Evolutionary conservation across 2,797 vertebrate genomes (phyloP).

Genomic region (Microchirus variegatus): DNA sequence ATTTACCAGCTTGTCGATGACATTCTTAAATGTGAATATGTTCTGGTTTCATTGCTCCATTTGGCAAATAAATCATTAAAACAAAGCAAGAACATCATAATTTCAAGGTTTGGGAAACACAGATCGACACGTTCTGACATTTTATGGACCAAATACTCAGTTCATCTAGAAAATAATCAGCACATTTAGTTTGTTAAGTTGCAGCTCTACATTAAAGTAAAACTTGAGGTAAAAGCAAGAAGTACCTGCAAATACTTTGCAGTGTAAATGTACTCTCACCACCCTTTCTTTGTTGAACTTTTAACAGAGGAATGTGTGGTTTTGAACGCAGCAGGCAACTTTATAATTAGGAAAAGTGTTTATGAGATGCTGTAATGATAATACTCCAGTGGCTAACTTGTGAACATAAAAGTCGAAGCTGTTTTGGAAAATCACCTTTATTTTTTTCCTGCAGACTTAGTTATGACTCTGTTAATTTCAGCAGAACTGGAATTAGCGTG

Average conservation of each 20-base stretch:
- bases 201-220: neutral
- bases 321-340: conserved; percentile 11
- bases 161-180: too few species aligned
- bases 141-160: too few species aligned
- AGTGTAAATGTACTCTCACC: neutral
- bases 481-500: conserved; percentile 7
- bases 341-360: conserved; percentile 19
- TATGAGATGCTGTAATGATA: neutral
- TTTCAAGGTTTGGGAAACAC: too few species aligned
- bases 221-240: conserved; percentile 2
- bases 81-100: too few species aligned
- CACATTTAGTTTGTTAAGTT: neutral
- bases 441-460: neutral
- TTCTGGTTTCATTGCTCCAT: too few species aligned
- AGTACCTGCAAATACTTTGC: neutral
- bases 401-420: neutral
- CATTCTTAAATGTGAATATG: too few species aligned
- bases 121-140: too few species aligned
- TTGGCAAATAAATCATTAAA: too few species aligned
- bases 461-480: conserved; percentile 3
- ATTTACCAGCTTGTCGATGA: too few species aligned
- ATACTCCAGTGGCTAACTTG: conserved; percentile 11
- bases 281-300: neutral
- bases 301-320: neutral
- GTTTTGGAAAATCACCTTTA: neutral